Base-by-base conservation (phyloP, 2,888 invertebrate genomes). In the Pycnomerus fuliginosus region DNA sequence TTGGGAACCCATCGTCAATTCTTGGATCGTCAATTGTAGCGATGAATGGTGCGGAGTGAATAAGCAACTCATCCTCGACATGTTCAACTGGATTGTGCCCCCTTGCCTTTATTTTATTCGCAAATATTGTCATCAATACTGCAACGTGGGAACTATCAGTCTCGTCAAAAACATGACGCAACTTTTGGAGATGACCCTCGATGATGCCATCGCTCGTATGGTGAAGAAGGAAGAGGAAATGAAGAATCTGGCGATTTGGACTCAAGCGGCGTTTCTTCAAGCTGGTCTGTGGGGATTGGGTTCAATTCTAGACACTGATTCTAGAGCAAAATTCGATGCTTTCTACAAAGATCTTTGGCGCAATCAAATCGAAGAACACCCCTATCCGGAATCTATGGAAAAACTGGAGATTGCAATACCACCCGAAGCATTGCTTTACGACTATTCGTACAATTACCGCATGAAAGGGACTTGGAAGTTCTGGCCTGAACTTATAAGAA, bases 381-480 rank as follows among this genome's bases (percentile, higher is more conserved):
- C 78, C 1, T 62, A 80, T n/a, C 83, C 87, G 0, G 74, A 74
- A 25, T 63, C 60, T 2, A 55, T 92, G 25, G 83, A 81, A 1
- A 84, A 86, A 61, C 65, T 88, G 32, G 87, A 92, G 52, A 79
- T 90, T 1, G 77, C 83, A 0, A 74, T 89, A 50, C 95, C 96
- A 0, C 53, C 73, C 0, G 93, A 92, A 44, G 89, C 90, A 0
- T 69, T 82, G 34, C 71, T 95, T 3, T 83, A 87, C 55, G 95
- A 96, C 67, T 89, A 88, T 69, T 80, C 80, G 58, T 96, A 88
- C 64, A 77, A 85, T 15, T 71, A 60, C 45, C 89, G 87, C 69
- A 82, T 84, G 25, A 87, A 90, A 68, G 95, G 95, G 0, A 77
- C 78, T 32, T 96, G 95, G 95, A 88, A 87, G 63, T 83, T 83